These are phyloP conservation scores for Lasiurus borealis DNA, from an alignment of 2,113 vertebrate species.

Conservation along the genomic window DNA sequence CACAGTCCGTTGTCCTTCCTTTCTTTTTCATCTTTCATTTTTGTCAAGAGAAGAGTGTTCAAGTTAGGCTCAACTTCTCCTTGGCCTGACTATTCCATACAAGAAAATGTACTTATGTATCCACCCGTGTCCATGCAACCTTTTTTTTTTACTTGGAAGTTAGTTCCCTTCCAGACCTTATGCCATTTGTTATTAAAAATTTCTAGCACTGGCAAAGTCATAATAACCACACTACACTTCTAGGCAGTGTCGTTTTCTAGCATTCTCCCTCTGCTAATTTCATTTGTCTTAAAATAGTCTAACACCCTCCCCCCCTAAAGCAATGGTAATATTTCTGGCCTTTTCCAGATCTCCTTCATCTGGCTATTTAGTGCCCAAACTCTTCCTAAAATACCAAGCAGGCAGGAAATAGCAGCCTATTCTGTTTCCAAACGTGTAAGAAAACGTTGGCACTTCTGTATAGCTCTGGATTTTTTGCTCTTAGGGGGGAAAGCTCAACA, in stretches of 20 bases:
- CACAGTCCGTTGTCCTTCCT: neutral
- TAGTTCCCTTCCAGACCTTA: neutral
- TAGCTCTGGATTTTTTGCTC: neutral
- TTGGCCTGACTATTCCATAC: neutral
- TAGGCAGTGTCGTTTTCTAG: neutral
- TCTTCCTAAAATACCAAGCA: conserved; percentile 41
- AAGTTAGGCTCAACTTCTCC: conserved; percentile 1
- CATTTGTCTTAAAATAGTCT: conserved; percentile 34
- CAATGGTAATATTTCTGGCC: conserved; percentile 32
- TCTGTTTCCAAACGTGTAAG: conserved; percentile 55
- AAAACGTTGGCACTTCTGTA: conserved; percentile 48
- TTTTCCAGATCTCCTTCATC: conserved; percentile 32
- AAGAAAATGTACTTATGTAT: neutral
- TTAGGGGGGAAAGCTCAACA: neutral
- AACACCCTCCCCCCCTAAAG: conserved; percentile 16
- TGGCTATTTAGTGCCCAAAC: neutral
- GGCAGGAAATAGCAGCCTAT: conserved; percentile 25
- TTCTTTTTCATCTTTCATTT: conserved; percentile 59
- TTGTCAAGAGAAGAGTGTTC: neutral
- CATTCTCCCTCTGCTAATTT: conserved; percentile 9
- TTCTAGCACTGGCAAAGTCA: neutral
- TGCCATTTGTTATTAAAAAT: conserved; percentile 23
- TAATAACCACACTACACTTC: neutral
- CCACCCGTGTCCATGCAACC: neutral
- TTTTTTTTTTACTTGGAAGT: neutral